phyloP scores from a whole-genome alignment of 2,797 vertebrate genomes.

The Acipenser transmontanus region DNA sequence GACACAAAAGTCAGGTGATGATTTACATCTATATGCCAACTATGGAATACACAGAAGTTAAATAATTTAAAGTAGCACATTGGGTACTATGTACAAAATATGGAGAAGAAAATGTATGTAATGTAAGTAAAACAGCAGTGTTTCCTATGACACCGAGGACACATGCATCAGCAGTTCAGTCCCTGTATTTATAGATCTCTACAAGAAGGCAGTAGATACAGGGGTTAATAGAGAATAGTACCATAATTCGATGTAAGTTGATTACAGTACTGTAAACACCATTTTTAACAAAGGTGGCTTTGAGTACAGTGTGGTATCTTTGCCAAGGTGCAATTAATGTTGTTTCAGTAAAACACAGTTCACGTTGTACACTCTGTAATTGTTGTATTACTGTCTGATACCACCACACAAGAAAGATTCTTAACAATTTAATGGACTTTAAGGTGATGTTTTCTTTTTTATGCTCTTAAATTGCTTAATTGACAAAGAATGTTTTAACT shows the following conservation, averaged over 20 bases:
- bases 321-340: slow-evolving; percentile 42
- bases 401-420: slow-evolving; percentile 21
- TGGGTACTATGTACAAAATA: no score
- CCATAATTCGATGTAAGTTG: slow-evolving; percentile 30
- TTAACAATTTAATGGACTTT: not conserved
- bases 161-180: no score
- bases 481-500: not conserved
- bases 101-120: no score
- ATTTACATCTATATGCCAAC: no score
- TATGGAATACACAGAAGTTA: no score
- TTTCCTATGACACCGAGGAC: no score
- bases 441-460: not conserved
- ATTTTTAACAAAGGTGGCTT: slow-evolving; percentile 40
- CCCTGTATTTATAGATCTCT: no score
- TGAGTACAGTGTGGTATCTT: slow-evolving; percentile 23
- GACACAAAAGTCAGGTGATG: no score
- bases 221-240: no score
- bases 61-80: no score
- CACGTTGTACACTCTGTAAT: not conserved
- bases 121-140: no score
- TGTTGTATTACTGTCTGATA: slow-evolving; percentile 5
- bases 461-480: not conserved
- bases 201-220: no score
- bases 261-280: slow-evolving; percentile 43
- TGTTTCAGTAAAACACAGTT: slow-evolving; percentile 35